Conservation (phyloP, 2,797 vertebrate species). For the Myotis myotis region DNA sequence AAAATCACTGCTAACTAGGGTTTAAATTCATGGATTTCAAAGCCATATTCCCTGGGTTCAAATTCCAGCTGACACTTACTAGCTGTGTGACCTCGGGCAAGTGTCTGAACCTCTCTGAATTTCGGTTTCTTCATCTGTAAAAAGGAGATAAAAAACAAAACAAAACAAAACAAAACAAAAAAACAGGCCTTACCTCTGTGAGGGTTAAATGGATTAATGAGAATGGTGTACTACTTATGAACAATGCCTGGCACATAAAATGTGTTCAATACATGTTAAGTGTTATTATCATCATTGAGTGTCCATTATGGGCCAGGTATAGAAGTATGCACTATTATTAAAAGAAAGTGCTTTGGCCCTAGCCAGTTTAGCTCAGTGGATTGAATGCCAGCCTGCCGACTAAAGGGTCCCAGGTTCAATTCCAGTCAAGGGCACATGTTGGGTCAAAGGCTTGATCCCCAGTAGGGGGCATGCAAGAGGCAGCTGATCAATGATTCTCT, state of each 20-base stretch:
- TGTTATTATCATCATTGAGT: too few relatives aligned
- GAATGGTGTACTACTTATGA: background rate
- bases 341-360: background rate
- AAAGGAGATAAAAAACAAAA: slow-evolving; percentile 59
- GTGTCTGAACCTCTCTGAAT: slow-evolving; percentile 78
- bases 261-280: background rate
- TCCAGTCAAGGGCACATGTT: background rate
- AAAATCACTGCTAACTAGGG: background rate
- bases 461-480: too few relatives aligned
- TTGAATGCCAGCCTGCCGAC: too few relatives aligned
- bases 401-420: background rate
- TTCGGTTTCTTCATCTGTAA: slow-evolving; percentile 78
- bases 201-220: background rate
- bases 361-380: too few relatives aligned
- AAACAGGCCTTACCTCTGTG: slow-evolving; percentile 57
- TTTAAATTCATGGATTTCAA: slow-evolving; percentile 16
- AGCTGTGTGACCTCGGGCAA: slow-evolving; percentile 65
- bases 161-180: background rate
- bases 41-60: background rate
- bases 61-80: slow-evolving; percentile 71
- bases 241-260: background rate
- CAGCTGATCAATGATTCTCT: too few relatives aligned
- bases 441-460: too few relatives aligned
- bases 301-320: background rate
- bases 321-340: background rate